phyloP scores from a whole-genome alignment of 2,797 vertebrate genomes.

The Enoplosus armatus region DNA sequence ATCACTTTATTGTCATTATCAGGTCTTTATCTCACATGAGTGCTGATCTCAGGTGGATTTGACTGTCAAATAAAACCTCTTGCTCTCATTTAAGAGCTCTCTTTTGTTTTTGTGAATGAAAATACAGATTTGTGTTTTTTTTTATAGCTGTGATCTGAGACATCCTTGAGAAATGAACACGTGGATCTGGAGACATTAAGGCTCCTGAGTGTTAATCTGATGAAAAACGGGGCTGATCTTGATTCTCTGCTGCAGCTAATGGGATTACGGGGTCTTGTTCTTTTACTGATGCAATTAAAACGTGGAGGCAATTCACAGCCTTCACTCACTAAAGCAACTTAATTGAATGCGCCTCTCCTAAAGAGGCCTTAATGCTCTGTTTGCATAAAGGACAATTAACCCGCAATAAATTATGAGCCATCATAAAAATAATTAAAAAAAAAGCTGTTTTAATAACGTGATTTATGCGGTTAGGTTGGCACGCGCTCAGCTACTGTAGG shows the following conservation, averaged over 20 bases:
- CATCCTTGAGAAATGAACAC: not conserved
- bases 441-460: slow-evolving; percentile 41
- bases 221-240: slow-evolving; percentile 50
- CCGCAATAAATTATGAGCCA: slow-evolving; percentile 69
- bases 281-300: slow-evolving; percentile 81
- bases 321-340: slow-evolving; percentile 67
- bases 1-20: slow-evolving; percentile 34
- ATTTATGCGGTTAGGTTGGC: slow-evolving; percentile 38
- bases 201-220: slow-evolving; percentile 37
- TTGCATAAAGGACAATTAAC: slow-evolving; percentile 73
- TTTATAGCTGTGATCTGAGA: not conserved
- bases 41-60: not conserved
- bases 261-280: slow-evolving; percentile 75
- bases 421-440: no score
- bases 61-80: not conserved
- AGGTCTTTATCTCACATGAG: not conserved
- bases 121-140: not conserved
- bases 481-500: not conserved
- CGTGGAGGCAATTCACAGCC: slow-evolving; percentile 69
- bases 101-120: not conserved
- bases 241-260: slow-evolving; percentile 68
- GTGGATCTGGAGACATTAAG: not conserved
- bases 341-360: slow-evolving; percentile 67
- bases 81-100: no score
- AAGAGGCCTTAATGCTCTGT: slow-evolving; percentile 61